Evolutionary conservation across 2,797 vertebrate species (phyloP), one percentile per base, ranked within the genome.

Genomic region (Bucorvus abyssinicus): DNA sequence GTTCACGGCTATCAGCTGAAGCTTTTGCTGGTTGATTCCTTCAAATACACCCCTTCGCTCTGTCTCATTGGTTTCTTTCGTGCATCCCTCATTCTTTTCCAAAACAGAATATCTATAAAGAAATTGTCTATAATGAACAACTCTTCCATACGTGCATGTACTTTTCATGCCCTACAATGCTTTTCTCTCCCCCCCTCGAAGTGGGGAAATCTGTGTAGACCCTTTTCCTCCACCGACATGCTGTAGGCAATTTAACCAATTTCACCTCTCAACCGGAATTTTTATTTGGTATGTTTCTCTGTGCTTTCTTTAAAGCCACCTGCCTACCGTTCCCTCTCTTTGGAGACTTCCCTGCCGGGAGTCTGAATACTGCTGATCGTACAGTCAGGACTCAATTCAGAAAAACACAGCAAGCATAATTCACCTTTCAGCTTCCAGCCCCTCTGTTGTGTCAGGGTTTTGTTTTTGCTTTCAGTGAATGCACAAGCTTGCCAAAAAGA

Each of bases 321-420:
- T 86, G 47, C 95, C 45, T 88, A 23, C 34, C 45, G 90, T 93
- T 67, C 22, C 34, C 47, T 95, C 78, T 91, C 89, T 89, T 81
- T 87, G 91, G 90, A 92, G 84, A 34, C 56, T 71, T 86, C 85
- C 77, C 94, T 93, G 90, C 87, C 6, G 30, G 36, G 91, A 93
- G 30, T 45, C 70, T 95, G 91, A 97, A 95, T 96, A 85, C 86
- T 95, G 42, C 89, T 95, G 93, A 87, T 97, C 81, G 56, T 67
- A 91, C 26, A 74, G 77, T 57, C 73, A 90, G 70, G 81, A 94
- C 92, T 93, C 80, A 78, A 78, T 82, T 95, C 91, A 91, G 67
- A 77, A 86, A 80, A 95, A 94, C 91, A 83, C 88, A 93, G 93
- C 90, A 87, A 95, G 83, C 27, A 65, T 81, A 89, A 95, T 94